These are phyloP conservation scores for Lamellibrachia satsuma DNA, from an alignment of 2,888 invertebrate species.

Conservation along the genomic window DNA sequence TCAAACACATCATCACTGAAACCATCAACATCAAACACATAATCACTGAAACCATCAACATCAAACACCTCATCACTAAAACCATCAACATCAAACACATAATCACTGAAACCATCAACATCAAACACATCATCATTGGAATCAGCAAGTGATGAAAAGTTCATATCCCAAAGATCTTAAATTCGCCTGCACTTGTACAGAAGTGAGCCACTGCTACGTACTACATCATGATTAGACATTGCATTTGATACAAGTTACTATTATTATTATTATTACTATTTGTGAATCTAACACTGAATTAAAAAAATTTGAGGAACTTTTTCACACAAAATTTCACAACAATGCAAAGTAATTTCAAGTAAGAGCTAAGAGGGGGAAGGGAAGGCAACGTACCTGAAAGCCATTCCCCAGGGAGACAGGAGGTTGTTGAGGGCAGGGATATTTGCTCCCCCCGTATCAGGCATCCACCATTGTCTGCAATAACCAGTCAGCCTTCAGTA, in stretches of 20 bases:
- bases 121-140: not conserved
- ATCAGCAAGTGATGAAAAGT: not conserved
- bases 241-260: not conserved
- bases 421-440: slow-evolving; percentile 93
- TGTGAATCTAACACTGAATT: no score
- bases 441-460: slow-evolving; percentile 88
- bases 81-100: slow-evolving; percentile 68
- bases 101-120: slow-evolving; percentile 55
- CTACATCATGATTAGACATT: not conserved
- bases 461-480: slow-evolving; percentile 79
- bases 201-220: not conserved
- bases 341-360: not conserved
- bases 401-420: slow-evolving; percentile 83
- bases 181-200: not conserved
- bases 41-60: slow-evolving; percentile 55
- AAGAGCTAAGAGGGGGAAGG: not conserved
- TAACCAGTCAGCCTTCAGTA: not conserved
- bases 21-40: slow-evolving; percentile 69
- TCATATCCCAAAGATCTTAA: not conserved
- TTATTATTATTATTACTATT: not conserved
- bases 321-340: not conserved
- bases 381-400: slow-evolving; percentile 69
- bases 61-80: no score
- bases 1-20: no score
- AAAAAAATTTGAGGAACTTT: not conserved